Evolutionary conservation across 2,113 vertebrate species (phyloP).

Genomic region (Meleagris gallopavo): DNA sequence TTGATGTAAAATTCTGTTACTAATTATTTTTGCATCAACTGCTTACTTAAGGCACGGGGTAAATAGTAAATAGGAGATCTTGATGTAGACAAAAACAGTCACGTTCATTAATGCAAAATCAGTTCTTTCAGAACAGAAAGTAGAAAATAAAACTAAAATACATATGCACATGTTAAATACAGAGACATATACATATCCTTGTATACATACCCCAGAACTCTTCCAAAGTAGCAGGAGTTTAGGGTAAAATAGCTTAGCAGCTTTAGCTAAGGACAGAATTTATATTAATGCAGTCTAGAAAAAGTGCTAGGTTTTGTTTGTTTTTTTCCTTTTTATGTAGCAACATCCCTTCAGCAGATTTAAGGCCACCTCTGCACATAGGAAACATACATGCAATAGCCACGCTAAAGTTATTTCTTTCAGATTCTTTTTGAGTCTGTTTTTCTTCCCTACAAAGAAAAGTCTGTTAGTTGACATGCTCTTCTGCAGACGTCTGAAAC

Average conservation of each 20-base stretch:
- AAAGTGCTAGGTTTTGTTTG: too few species aligned
- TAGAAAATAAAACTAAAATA: neutral
- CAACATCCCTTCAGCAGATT: neutral
- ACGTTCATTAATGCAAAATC: neutral
- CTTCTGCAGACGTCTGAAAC: neutral
- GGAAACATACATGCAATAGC: accelerated
- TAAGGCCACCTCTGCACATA: accelerated
- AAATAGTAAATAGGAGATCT: neutral
- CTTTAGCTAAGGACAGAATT: neutral
- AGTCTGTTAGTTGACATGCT: neutral
- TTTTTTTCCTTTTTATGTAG: neutral
- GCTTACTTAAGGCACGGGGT: neutral
- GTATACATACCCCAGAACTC: neutral
- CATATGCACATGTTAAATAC: neutral
- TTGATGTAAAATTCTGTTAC: neutral
- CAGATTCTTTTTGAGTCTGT: neutral
- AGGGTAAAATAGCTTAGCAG: neutral
- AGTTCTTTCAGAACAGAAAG: neutral
- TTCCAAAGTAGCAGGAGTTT: neutral
- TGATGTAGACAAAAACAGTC: neutral
- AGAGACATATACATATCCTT: neutral
- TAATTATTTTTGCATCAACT: neutral
- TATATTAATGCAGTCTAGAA: neutral
- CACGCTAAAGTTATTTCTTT: neutral
- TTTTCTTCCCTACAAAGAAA: neutral